Evolutionary conservation across 1,140 invertebrate species (phyloP).

Genomic region (Zaprionus ghesquierei): DNA sequence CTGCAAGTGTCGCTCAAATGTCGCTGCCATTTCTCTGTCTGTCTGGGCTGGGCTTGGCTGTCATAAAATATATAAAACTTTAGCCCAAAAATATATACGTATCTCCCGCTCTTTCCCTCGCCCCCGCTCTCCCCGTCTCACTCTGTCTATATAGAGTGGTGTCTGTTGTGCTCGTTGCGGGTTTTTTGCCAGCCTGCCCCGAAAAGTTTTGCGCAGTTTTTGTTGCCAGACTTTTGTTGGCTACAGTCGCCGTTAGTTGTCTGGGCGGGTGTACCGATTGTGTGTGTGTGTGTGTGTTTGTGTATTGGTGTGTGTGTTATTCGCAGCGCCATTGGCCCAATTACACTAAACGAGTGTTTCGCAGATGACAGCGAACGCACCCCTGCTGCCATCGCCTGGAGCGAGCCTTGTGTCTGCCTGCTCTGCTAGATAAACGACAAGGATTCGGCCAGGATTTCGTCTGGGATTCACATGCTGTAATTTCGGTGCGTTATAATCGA

Average conservation of each 20-base stretch:
- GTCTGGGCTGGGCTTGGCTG: constrained; percentile 43
- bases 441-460: constrained; percentile 51
- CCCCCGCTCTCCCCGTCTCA: too few relatives aligned
- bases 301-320: constrained; percentile 52
- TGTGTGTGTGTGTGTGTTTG: not conserved
- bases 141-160: not conserved
- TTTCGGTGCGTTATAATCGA: constrained; percentile 75
- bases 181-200: constrained; percentile 18
- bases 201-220: constrained; percentile 73
- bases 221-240: constrained; percentile 59
- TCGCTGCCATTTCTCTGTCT: constrained; percentile 46
- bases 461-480: constrained; percentile 51
- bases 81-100: constrained; percentile 51
- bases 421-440: constrained; percentile 70
- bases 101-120: too few relatives aligned
- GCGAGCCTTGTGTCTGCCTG: constrained; percentile 43
- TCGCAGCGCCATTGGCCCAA: constrained; percentile 75
- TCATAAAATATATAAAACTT: constrained; percentile 79
- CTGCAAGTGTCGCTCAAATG: constrained; percentile 77
- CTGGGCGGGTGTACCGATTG: constrained; percentile 50
- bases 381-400: constrained; percentile 15
- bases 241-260: constrained; percentile 58
- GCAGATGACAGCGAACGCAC: constrained; percentile 44
- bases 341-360: constrained; percentile 80
- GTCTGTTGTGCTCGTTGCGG: constrained; percentile 41